These are phyloP conservation scores for Nothobranchius kuhntae DNA, from an alignment of 2,113 vertebrate genomes.

Conservation along the genomic window DNA sequence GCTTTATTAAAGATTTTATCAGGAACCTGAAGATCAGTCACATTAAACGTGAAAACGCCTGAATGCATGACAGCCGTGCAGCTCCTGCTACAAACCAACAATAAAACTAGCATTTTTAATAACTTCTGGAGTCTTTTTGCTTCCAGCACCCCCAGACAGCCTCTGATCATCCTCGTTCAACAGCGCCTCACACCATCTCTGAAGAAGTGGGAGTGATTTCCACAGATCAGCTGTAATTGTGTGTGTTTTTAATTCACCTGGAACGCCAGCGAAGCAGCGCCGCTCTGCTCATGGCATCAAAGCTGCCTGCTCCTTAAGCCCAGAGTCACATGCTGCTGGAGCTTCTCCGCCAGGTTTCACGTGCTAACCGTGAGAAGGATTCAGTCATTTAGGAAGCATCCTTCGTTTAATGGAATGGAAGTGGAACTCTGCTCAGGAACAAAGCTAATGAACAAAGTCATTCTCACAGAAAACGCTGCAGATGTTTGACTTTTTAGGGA, in stretches of 20 bases:
- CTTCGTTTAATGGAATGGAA: background rate
- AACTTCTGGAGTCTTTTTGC: background rate
- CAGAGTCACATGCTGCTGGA: background rate
- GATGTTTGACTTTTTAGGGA: background rate
- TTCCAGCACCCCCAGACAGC: background rate
- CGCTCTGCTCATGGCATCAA: background rate
- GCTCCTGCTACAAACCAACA: too few species aligned
- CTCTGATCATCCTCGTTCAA: background rate
- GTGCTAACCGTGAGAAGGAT: background rate
- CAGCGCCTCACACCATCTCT: background rate
- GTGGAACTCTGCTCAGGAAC: background rate
- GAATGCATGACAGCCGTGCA: too few species aligned
- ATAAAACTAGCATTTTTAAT: background rate
- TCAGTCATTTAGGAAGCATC: background rate
- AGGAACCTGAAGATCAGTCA: background rate
- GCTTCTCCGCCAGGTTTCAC: background rate
- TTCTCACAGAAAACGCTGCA: too few species aligned
- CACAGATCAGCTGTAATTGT: background rate
- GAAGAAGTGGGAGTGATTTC: background rate
- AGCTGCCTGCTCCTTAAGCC: conserved; percentile 8
- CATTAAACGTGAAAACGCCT: background rate
- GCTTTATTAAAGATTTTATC: background rate
- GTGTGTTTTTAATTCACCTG: background rate
- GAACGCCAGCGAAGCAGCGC: background rate
- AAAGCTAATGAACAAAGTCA: too few species aligned